Evolutionary conservation across 2,113 vertebrate species (phyloP).

Genomic region (Mormyrus lacerda): DNA sequence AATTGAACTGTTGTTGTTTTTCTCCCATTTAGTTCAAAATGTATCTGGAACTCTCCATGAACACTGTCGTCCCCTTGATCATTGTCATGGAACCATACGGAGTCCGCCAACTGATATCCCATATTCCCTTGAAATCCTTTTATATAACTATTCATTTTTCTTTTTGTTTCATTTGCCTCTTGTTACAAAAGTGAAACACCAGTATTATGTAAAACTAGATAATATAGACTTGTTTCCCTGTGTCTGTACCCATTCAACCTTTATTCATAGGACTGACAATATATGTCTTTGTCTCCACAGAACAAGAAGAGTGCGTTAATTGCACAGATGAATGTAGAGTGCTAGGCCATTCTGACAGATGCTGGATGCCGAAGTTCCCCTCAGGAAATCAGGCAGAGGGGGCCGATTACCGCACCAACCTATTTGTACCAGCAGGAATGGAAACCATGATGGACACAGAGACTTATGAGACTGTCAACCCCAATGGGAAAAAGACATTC

Average conservation of each 20-base stretch:
- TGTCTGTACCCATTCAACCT: neutral
- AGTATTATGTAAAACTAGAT: neutral
- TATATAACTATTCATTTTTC: conserved; percentile 22
- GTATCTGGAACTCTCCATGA: conserved; percentile 44
- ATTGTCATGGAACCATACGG: conserved; percentile 50
- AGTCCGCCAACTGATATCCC: conserved; percentile 50
- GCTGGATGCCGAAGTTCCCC: conserved; percentile 99
- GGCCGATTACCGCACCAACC: conserved; percentile 97
- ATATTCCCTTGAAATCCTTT: conserved; percentile 39
- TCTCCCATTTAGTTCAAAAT: conserved; percentile 47
- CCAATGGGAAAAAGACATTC: conserved; percentile 98
- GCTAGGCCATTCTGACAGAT: conserved; percentile 97
- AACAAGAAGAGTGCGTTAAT: conserved; percentile 95
- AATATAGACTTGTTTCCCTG: neutral
- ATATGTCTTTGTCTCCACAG: conserved; percentile 58
- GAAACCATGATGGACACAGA: conserved; percentile 88
- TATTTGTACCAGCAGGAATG: conserved; percentile 91
- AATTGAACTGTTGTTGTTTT: conserved; percentile 66
- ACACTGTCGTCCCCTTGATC: conserved; percentile 60
- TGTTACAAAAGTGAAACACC: neutral
- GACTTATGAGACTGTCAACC: conserved; percentile 89
- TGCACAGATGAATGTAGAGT: conserved; percentile 98
- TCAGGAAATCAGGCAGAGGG: conserved; percentile 82
- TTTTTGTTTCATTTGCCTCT: conserved; percentile 23
- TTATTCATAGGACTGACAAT: conserved; percentile 1